Base-by-base conservation (phyloP, 2,888 invertebrate species). In the Tiliacea aurago region DNA sequence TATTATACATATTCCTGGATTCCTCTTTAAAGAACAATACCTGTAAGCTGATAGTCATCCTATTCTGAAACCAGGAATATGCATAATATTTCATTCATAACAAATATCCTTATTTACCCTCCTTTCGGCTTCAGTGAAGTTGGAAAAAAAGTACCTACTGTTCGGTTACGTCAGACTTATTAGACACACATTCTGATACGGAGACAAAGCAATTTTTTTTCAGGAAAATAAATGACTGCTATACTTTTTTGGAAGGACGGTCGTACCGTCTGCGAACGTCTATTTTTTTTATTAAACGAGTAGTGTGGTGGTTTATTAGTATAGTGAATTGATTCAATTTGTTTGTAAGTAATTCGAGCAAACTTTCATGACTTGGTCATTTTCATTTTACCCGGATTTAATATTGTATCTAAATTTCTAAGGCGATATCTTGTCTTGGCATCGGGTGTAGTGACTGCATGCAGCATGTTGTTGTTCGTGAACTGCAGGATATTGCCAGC, bases 101-200 rank as follows among this genome's bases (percentile, higher is more conserved):
- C 45, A 76, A 59, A 79, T 76, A 79, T 79, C 41, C 58, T 3
- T 63, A 63, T 58, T 78, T 72, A 51, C 45, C 45, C 45, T 78
- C 28, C n/a, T 76, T 76, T 72, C 20, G 23, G 56, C 45, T 72
- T 78, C 79, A 58, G 58, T 72, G 64, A 76, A 79, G 51, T 63
- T 53, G 41, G 23, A 73, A 64, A 74, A 76, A 70, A 59, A 73
- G 64, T 47, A 73, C 15, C 18, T 64, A 15, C 73, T 41, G 51
- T 64, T 78, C 45, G 58, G 64, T 76, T 79, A 79, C 79, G 51
- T 76, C 76, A 79, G 41, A 79, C 45, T 73, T 76, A 79, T 73
- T 47, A 64, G 64, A 79, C 73, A 73, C 73, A 79, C 76, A 73
- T 79, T 79, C 64, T 76, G 73, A 79, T 64, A 79, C 37, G 79